Evolutionary conservation across 2,888 invertebrate species (phyloP).

Genomic region (Xiphydria camelus): DNA sequence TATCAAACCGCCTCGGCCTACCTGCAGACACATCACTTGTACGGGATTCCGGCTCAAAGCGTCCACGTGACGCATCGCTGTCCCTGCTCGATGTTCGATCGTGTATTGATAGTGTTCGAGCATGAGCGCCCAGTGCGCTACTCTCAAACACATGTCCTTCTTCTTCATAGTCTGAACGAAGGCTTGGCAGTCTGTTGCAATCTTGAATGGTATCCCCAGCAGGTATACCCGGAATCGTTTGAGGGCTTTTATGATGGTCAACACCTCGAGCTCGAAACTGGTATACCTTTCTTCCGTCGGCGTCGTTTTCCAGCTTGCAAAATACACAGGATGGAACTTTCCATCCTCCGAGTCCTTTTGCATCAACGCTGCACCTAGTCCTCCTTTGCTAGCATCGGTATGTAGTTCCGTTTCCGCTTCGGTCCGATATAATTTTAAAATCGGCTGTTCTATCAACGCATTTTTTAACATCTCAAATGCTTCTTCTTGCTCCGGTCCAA

Average conservation of each 20-base stretch:
- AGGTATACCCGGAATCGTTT: conserved; percentile 18
- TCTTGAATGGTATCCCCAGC: conserved; percentile 21
- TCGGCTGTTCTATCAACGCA: no score
- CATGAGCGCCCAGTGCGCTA: no score
- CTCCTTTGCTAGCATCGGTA: conserved; percentile 21
- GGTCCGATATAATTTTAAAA: no score
- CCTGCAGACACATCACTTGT: no score
- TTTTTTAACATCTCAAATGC: no score
- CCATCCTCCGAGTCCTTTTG: conserved; percentile 19
- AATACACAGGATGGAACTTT: conserved; percentile 15
- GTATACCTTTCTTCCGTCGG: conserved; percentile 25
- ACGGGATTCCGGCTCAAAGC: not conserved
- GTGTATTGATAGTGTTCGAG: no score
- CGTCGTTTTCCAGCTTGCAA: conserved; percentile 37
- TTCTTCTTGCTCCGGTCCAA: no score
- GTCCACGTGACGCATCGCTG: not conserved
- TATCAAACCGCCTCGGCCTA: no score
- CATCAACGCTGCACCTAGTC: conserved; percentile 22
- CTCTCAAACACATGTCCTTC: no score
- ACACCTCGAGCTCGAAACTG: conserved; percentile 33
- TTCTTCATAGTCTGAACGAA: no score
- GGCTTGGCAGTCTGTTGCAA: conserved; percentile 33
- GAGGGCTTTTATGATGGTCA: conserved; percentile 30
- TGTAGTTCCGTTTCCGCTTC: conserved; percentile 26
- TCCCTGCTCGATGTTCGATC: not conserved